Evolutionary conservation across 2,113 vertebrate species (phyloP), one percentile per base, ranked within the genome.

Genomic region (Bombycilla garrulus): DNA sequence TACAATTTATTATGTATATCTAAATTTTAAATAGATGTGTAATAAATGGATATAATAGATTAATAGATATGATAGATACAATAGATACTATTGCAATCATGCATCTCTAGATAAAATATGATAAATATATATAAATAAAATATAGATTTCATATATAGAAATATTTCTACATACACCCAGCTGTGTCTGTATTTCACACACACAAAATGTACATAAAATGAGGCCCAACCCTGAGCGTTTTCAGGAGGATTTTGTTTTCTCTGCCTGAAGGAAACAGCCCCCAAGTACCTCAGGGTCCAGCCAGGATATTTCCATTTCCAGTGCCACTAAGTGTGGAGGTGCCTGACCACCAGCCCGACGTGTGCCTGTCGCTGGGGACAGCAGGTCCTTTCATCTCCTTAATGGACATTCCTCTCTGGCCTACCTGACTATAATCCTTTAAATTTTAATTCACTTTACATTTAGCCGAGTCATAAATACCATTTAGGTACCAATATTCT

Each of bases 401-500:
- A 99, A 99, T 99, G 99, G 99, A 99, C 98, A 97, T 98, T 98
- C 98, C 98, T 98, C 97, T 97, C 97, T 97, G 97, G 98, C 98
- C 98, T 99, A 99, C 99, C 99, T 99, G 99, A 98, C 98, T 99
- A 96, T 95, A 98, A 98, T 98, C 98, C 98, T 99, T 99, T 99
- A 99, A 99, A 99, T 98, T 99, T 99, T 99, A 99, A 99, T 99
- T 99, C 98, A 98, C 98, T 99, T 98, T 99, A 99, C 99, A 99
- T 99, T 99, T 99, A 99, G 98, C 97, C 81, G 65, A 98, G 98
- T 99, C 99, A 99, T 99, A 99, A 99, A 99, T 99, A 99, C 98
- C 98, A 98, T 99, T 99, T 99, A 99, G 98, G 98, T 98, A 98
- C 98, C 98, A 97, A 98, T 98, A 97, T 98, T 99, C 97, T 98